phyloP scores from a whole-genome alignment of 2,113 vertebrate genomes.

The Tachysurus fulvidraco region DNA sequence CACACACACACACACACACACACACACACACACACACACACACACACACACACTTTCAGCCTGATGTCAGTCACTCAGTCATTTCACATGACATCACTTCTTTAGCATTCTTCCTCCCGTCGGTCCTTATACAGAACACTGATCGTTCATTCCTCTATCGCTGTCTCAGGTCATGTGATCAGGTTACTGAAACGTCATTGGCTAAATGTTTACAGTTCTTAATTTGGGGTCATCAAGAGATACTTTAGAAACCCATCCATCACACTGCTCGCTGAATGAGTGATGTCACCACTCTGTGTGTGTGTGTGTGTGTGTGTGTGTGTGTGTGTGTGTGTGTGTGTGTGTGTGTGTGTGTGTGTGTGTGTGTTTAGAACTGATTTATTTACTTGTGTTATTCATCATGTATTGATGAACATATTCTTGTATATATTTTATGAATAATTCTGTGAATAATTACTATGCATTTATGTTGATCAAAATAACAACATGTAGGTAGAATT shows the following conservation, averaged over 20 bases:
- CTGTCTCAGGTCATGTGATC: neutral
- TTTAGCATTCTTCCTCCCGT: neutral
- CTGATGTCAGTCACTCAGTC: neutral
- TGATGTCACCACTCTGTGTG: constrained; percentile 10
- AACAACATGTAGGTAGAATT: too few relatives aligned
- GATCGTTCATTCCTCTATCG: neutral
- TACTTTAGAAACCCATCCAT: neutral
- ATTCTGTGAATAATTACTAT: too few relatives aligned
- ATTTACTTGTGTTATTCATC: too few relatives aligned
- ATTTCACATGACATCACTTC: constrained; percentile 1
- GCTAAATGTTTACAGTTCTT: neutral
- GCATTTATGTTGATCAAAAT: too few relatives aligned
- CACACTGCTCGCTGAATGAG: neutral
- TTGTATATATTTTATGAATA: too few relatives aligned
- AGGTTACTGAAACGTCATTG: neutral
- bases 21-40: constrained; percentile 9
- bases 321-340: neutral
- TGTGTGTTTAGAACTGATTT: too few relatives aligned
- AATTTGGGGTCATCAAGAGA: neutral
- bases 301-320: neutral
- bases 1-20: constrained; percentile 1
- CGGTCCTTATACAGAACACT: constrained; percentile 6
- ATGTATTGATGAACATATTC: too few relatives aligned
- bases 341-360: neutral
- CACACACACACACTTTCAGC: constrained; percentile 13